Conservation (phyloP, 2,113 vertebrate species). For the Sapayoa aenigma region DNA sequence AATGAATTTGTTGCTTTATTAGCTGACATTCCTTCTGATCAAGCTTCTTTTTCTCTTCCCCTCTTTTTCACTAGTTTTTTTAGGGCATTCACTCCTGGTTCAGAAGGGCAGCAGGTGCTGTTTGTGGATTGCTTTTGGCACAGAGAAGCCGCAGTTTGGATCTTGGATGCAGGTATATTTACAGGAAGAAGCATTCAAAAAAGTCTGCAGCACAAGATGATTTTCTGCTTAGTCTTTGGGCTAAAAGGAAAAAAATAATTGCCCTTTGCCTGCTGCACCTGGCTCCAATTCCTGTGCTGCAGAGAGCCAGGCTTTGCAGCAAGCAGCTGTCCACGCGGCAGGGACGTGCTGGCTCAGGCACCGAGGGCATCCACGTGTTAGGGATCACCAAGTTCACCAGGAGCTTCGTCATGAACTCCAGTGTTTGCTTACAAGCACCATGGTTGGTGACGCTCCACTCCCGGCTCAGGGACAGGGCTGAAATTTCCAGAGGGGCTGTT, state of each 20-base stretch:
- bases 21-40: background rate
- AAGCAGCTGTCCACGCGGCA: fast-evolving
- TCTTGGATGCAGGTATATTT: background rate
- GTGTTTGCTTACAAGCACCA: background rate
- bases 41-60: background rate
- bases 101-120: background rate
- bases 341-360: fast-evolving
- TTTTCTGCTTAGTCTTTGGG: background rate
- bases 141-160: background rate
- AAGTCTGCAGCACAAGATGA: background rate
- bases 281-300: background rate
- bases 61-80: background rate
- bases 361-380: background rate
- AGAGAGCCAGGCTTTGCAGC: background rate
- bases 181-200: background rate
- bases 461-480: background rate
- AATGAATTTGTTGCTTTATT: background rate
- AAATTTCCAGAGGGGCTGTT: background rate
- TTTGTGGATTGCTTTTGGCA: background rate
- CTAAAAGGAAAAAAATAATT: background rate
- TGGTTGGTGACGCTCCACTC: background rate
- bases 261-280: background rate
- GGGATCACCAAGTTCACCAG: background rate
- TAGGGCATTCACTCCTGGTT: background rate
- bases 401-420: fast-evolving